Conservation (phyloP, 2,888 invertebrate genomes). For the Cremastobaeus sp. region DNA sequence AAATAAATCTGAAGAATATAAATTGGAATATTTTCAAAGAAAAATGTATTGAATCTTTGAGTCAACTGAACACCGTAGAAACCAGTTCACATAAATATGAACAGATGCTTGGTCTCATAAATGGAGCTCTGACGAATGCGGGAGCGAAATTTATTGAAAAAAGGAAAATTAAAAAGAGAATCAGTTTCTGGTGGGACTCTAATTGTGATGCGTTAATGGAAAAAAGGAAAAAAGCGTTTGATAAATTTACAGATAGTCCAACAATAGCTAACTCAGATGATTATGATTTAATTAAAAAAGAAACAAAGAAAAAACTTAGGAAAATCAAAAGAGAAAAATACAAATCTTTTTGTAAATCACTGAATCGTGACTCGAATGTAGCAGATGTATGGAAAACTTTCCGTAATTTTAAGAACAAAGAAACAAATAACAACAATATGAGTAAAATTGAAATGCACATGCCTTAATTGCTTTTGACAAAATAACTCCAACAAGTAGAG, state of each 20-base stretch:
- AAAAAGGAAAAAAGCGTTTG: background rate
- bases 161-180: background rate
- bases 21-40: slow-evolving; percentile 3
- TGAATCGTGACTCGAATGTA: slow-evolving; percentile 4
- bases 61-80: no score
- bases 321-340: slow-evolving; percentile 22
- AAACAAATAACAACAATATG: no score
- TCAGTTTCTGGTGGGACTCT: slow-evolving; percentile 23
- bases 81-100: no score
- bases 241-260: background rate
- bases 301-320: background rate
- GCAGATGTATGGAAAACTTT: background rate
- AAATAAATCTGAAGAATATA: background rate
- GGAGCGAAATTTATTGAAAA: background rate
- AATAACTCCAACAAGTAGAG: background rate
- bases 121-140: background rate
- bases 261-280: background rate
- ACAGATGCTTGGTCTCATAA: background rate
- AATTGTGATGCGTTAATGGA: slow-evolving; percentile 3
- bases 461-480: background rate
- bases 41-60: no score
- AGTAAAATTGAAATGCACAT: no score
- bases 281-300: background rate
- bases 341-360: slow-evolving; percentile 11
- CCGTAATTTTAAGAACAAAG: slow-evolving; percentile 11